Base-by-base conservation (phyloP, 2,888 invertebrate species). In the Netelia virgata region DNA sequence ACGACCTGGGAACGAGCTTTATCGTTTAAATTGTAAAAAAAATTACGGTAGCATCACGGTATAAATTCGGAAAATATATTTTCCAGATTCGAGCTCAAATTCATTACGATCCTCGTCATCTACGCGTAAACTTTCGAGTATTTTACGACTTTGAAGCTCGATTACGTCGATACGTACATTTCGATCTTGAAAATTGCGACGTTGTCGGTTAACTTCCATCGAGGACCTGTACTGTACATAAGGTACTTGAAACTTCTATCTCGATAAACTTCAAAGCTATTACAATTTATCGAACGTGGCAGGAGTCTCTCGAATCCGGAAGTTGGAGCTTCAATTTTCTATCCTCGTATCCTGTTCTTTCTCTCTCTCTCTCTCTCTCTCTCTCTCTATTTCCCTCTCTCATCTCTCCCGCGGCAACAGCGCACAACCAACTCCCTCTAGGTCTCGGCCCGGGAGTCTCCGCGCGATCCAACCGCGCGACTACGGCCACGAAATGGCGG, bases 201-300 rank as follows among this genome's bases (percentile, higher is more conserved):
- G 57, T 57, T 61, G 59, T 61, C 23, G 66, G 20, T 63, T 36
- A 75, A 72, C 47, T 72, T 41, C 28, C 59, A 72, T 82, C 18
- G 64, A 28, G 16, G 36, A 59, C 2, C 47, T 5, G 9, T 23
- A 28, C 53, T 61, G 61, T 74, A 53, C 20, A 16, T 18, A n/a
- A 41, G 61, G 20, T 57, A 64, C 59, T 18, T 41, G 20, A 50
- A 74, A 81, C 41, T 75, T 75, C n/a, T 14, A 36, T 16, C 18
- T 75, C 57, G 74, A 74, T 63, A 47, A 74, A 83, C 74, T 74
- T 69, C 18, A 8, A 11, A 16, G 69, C 41, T 74, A 83, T 83
- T 83, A 59, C 63, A 53, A 74, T 70, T 70, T 78, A 57, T 70
- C 68, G 18, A 78, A 59, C 55, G 2, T 8, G 41, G 9, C 66